A percentile compares a stretch with the other conserved stretches of the same genome.
These are phyloP conservation scores for Drosophila willistoni DNA, from an alignment of 1,140 invertebrate genomes.

Conservation along the genomic window DNA sequence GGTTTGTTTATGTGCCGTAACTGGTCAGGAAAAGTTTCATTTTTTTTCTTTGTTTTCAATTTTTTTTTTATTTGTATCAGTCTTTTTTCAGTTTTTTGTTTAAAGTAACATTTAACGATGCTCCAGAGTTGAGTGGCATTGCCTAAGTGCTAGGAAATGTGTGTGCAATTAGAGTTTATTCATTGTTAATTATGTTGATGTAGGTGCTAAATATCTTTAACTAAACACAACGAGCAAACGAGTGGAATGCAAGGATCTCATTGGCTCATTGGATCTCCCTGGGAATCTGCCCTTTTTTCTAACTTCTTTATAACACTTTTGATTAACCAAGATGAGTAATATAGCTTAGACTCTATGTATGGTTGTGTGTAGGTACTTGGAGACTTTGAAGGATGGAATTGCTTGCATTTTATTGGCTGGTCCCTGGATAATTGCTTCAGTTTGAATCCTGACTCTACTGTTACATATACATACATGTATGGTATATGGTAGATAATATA, in stretches of 20 bases:
- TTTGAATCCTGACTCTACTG: conserved; percentile 30
- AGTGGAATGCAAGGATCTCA: no score
- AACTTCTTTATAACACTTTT: no score
- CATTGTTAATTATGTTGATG: conserved; percentile 17
- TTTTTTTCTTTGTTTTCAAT: not conserved
- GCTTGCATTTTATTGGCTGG: no score
- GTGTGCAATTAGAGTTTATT: conserved; percentile 23
- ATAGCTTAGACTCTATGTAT: no score
- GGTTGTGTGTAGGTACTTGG: no score
- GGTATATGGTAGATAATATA: conserved; percentile 32
- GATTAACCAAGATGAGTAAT: no score
- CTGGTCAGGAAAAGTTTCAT: conserved; percentile 36
- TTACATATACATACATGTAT: conserved; percentile 48
- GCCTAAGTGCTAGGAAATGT: conserved; percentile 8
- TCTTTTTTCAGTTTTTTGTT: conserved; percentile 10
- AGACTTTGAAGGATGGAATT: no score
- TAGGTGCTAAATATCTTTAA: not conserved
- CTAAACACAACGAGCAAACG: no score
- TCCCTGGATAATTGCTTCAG: no score
- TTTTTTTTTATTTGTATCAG: not conserved
- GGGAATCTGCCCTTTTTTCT: no score
- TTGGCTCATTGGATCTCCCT: no score
- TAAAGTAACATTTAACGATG: conserved; percentile 29
- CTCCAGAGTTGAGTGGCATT: conserved; percentile 11
- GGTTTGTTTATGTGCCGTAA: conserved; percentile 76